A percentile compares a stretch with the other conserved stretches of the same genome.
Conservation (phyloP, 2,888 invertebrate species). For the Chironomus riparius region DNA sequence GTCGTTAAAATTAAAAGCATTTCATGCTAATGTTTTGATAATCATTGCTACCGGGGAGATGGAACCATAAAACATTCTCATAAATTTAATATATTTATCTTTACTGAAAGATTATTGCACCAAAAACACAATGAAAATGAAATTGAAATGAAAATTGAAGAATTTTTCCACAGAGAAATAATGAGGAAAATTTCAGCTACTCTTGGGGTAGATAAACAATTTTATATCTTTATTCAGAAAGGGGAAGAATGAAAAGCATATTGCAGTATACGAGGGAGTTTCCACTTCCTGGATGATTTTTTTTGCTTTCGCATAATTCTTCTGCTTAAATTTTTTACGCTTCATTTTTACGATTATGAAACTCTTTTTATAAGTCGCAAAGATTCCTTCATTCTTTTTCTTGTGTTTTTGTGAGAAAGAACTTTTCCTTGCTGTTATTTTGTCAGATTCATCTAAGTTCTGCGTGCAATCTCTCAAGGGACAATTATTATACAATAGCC, state of each 20-base stretch:
- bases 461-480: not conserved
- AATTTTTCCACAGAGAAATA: not conserved
- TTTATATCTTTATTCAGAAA: not conserved
- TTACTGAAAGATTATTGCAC: not conserved
- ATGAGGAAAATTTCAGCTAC: too few species aligned
- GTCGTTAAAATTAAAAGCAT: not conserved
- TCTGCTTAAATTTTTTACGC: not conserved
- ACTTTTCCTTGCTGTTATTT: too few species aligned
- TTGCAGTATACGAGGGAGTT: not conserved
- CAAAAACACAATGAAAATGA: not conserved
- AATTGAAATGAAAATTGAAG: not conserved
- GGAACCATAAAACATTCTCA: not conserved
- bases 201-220: too few species aligned
- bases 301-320: not conserved
- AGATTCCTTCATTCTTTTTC: too few species aligned
- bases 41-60: not conserved
- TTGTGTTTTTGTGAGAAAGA: too few species aligned
- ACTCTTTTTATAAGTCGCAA: not conserved
- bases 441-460: too few species aligned
- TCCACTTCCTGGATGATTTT: not conserved
- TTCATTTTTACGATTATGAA: conserved; percentile 16
- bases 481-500: too few species aligned
- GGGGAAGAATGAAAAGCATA: conserved; percentile 5
- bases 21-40: not conserved
- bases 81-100: not conserved